Percentiles rank a stretch among this genome's conserved stretches.
phyloP scores from a whole-genome alignment of 2,797 vertebrate genomes.

The Gymnodraco acuticeps region DNA sequence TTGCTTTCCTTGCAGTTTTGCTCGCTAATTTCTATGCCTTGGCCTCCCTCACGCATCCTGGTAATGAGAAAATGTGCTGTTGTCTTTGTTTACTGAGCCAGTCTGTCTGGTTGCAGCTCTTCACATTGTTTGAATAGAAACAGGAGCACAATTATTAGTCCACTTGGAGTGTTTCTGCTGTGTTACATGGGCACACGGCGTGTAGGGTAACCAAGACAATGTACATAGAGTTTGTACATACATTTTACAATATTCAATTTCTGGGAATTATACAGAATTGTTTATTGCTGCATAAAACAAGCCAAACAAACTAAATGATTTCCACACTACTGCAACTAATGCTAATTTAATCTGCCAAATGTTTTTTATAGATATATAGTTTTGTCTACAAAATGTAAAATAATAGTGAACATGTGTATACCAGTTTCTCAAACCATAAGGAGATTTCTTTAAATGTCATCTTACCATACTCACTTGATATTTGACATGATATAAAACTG shows the following conservation, averaged over 20 bases:
- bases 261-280: constrained; percentile 30
- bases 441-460: too few species aligned
- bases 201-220: constrained; percentile 36
- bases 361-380: too few species aligned
- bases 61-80: constrained; percentile 84
- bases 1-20: constrained; percentile 85
- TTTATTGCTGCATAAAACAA: constrained; percentile 32
- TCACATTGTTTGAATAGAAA: constrained; percentile 83
- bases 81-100: constrained; percentile 82
- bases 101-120: constrained; percentile 77
- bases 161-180: constrained; percentile 69
- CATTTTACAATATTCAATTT: constrained; percentile 23
- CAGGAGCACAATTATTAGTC: constrained; percentile 77
- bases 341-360: too few species aligned
- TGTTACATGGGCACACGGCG: constrained; percentile 62
- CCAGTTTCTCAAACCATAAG: too few species aligned
- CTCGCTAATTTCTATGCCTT: constrained; percentile 78
- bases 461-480: too few species aligned
- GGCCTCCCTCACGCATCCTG: constrained; percentile 76
- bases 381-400: too few species aligned
- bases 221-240: constrained; percentile 27
- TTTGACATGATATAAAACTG: too few species aligned
- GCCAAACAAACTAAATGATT: constrained; percentile 33
- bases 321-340: not conserved
- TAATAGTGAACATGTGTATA: too few species aligned